Evolutionary conservation across 2,797 vertebrate species (phyloP), one percentile per base, ranked within the genome.

Genomic region (Todus mexicanus): DNA sequence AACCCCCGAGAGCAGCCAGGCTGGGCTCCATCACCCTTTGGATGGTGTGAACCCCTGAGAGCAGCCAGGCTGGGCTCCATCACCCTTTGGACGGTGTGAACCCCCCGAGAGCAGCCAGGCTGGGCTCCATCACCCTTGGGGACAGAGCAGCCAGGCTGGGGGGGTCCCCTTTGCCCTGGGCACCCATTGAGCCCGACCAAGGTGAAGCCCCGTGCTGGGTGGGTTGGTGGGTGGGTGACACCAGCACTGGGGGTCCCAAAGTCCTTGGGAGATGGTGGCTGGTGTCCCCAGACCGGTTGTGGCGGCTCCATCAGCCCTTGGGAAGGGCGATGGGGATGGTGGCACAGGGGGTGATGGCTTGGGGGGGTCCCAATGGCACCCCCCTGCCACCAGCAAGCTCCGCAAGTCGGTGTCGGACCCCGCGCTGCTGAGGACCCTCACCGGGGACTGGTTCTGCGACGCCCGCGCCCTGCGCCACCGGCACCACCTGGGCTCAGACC

Each of bases 391-490:
- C 96, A 99, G 99, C 84, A 97, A 97, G 51, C 98, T 99, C 59
- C 96, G 98, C 66, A 92, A 98, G 94, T 98, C 97, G 0, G 96
- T 98, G 92, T 96, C 92, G 13, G 98, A 99, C 91, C 98, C 97
- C 0, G 61, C 43, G 22, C 97, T 87, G 86, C 97, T 99, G 94
- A 97, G 97, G 93, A 95, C 92, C 61, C 97, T 98, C 74, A 98
- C 98, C 0, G 99, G 99, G 2, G 98, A 98, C 11, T 99, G 99
- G 99, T 99, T 99, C 97, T 97, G 95, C 3, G 98, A 99, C 22
- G 98, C 98, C 57, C 96, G 98, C 2, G 95, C 97, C 91, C 98
- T 98, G 79, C 97, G 99, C 15, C 98, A 99, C 94, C 94, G 83
- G 23, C 95, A 94, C 50, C 97, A 75, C 22, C 97, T 98, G 1